Evolutionary conservation across 2,113 vertebrate genomes (phyloP).

Genomic region (Pituophis catenifer): DNA sequence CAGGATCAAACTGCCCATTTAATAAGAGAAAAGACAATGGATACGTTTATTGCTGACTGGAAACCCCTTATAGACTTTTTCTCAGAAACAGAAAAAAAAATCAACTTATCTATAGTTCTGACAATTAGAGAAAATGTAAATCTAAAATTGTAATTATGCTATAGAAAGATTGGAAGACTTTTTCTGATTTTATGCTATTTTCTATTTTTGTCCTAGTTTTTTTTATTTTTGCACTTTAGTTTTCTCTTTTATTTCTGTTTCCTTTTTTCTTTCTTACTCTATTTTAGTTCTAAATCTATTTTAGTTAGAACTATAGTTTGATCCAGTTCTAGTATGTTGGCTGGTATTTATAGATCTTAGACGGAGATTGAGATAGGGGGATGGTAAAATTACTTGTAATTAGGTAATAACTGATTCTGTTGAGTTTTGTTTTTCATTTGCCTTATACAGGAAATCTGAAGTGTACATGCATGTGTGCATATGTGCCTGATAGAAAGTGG

Average conservation of each 20-base stretch:
- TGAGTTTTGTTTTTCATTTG: constrained; percentile 29
- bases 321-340: neutral
- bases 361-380: neutral
- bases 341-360: neutral
- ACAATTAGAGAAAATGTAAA: neutral
- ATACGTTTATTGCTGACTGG: neutral
- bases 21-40: neutral
- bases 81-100: neutral
- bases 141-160: neutral
- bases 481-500: constrained; percentile 54
- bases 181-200: neutral
- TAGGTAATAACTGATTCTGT: constrained; percentile 40
- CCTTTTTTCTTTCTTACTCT: neutral
- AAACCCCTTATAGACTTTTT: neutral
- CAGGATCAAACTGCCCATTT: neutral
- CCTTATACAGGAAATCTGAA: constrained; percentile 1
- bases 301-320: neutral
- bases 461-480: neutral
- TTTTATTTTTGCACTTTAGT: neutral
- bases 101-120: neutral
- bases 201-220: neutral
- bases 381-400: neutral
- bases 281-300: neutral
- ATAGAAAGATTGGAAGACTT: neutral
- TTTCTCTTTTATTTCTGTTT: neutral